Base-by-base conservation (phyloP, 2,113 vertebrate genomes). In the Cervus canadensis region DNA sequence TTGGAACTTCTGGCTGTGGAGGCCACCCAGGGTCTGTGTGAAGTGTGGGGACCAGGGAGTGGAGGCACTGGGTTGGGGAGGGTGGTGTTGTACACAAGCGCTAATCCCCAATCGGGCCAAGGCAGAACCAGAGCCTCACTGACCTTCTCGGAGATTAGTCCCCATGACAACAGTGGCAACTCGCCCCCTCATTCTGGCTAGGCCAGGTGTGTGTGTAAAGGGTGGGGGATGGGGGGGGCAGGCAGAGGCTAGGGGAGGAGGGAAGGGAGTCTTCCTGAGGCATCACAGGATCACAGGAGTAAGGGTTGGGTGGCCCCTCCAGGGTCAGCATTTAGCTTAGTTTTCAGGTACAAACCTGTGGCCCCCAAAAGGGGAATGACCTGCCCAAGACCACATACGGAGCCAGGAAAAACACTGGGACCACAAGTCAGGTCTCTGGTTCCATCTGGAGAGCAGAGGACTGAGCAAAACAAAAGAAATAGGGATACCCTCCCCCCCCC, bases 101-200 rank as follows among this genome's bases (percentile, higher is more conserved):
- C 97, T 99, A 99, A 99, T 99, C 98, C 98, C 94, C 98, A 97
- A 96, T 96, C 92, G 98, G 14, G 97, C 95, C 92, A 74, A 92
- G 98, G 98, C 98, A 98, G 98, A 97, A 97, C 97, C 93, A 5
- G 97, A 98, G 98, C 98, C 97, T 98, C 36, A 50, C 92, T 99
- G 99, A 99, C 99, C 99, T 99, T 99, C 98, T 98, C 91, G 93
- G 97, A 98, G 99, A 99, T 99, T 99, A 99, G 89, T 99, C 97
- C 98, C 98, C 98, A 99, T 99, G 99, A 98, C 94, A 98, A 99
- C 98, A 60, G 71, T 67, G 96, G 96, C 87, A 89, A 86, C 89
- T 98, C 82, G 1, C 96, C 96, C 95, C 97, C 95, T 97, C 97
- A 93, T 74, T 95, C 89, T 87, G 78, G 56, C 89, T 45, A 54